A percentile compares a stretch with the other conserved stretches of the same genome.
phyloP scores from a whole-genome alignment of 2,113 vertebrate genomes.

The Typhlomys cinereus region DNA sequence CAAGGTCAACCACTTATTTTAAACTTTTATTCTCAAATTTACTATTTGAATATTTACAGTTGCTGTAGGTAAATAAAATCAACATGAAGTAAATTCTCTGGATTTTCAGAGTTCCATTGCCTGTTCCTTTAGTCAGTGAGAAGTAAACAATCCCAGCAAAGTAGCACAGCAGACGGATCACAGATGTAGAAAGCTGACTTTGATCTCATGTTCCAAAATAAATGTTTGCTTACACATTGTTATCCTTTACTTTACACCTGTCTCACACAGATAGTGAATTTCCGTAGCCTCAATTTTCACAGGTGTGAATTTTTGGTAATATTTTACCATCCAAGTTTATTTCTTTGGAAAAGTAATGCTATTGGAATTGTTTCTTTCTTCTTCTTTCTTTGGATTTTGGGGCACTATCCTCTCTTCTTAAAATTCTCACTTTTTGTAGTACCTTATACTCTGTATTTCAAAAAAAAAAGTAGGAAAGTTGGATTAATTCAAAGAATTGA shows the following conservation, averaged over 20 bases:
- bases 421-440: neutral
- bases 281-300: neutral
- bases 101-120: neutral
- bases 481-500: neutral
- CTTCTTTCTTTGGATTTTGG: neutral
- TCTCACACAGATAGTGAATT: neutral
- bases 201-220: neutral
- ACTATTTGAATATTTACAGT: neutral
- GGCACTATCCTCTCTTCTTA: neutral
- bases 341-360: neutral
- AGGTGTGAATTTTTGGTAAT: neutral
- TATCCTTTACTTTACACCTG: neutral
- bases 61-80: neutral
- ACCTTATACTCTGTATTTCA: neutral
- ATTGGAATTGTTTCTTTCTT: neutral
- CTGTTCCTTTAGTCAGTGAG: neutral
- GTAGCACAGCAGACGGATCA: neutral
- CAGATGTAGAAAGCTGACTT: neutral
- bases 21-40: neutral
- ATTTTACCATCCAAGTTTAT: neutral
- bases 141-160: constrained; percentile 10
- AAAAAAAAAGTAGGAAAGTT: neutral
- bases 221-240: neutral
- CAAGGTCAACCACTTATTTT: neutral
- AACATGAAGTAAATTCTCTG: neutral